A percentile compares a stretch with the other conserved stretches of the same genome.
Evolutionary conservation across 2,113 vertebrate species (phyloP).

Genomic region (Lophius piscatorius): DNA sequence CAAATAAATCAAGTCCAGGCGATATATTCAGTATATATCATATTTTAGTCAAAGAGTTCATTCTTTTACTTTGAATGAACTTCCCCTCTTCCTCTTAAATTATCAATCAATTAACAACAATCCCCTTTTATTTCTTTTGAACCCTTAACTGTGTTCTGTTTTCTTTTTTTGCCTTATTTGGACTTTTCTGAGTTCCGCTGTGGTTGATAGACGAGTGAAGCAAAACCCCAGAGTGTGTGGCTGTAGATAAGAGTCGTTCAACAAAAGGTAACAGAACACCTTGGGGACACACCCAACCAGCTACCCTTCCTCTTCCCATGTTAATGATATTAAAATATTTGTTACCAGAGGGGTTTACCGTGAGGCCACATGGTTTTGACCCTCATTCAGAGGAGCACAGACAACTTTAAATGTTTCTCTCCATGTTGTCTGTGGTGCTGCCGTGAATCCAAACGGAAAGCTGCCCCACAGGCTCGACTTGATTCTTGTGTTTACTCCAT

Average conservation of each 20-base stretch:
- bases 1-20: too few species aligned
- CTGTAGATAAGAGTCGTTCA: neutral
- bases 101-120: too few species aligned
- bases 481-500: constrained; percentile 55
- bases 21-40: too few species aligned
- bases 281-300: constrained; percentile 40
- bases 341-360: neutral
- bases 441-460: constrained; percentile 30
- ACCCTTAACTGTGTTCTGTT: too few species aligned
- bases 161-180: too few species aligned
- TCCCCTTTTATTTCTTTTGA: too few species aligned
- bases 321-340: constrained; percentile 1
- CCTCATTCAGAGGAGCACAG: constrained; percentile 7
- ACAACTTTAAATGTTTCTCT: neutral
- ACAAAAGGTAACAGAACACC: constrained; percentile 23
- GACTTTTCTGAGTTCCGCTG: too few species aligned
- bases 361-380: constrained; percentile 29
- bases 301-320: constrained; percentile 3
- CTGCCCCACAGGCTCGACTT: constrained; percentile 53
- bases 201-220: too few species aligned
- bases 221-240: too few species aligned
- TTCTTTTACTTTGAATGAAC: too few species aligned
- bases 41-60: too few species aligned
- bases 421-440: neutral
- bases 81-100: too few species aligned